Evolutionary conservation across 2,113 vertebrate genomes (phyloP), one percentile per base, ranked within the genome.

Genomic region (Tretioscincus oriximinensis): DNA sequence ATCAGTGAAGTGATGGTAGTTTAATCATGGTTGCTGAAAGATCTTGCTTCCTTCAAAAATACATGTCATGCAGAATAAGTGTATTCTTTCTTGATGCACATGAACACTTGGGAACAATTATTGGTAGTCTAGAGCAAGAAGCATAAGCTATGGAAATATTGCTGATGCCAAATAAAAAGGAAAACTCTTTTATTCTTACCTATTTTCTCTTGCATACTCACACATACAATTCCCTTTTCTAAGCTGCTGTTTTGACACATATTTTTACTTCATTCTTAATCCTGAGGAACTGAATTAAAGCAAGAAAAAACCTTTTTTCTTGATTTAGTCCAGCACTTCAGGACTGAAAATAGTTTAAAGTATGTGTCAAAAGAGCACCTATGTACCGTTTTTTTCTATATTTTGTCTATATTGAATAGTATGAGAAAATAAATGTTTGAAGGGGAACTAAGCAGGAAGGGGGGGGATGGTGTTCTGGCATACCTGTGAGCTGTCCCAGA

Each of bases 1-100:
- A 10, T 63, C 60, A 80, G 79, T 60, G n/a, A 60, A 85, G 76
- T 75, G 79, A n/a, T 73, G 84, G 60, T 67, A 70, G 75, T 78
- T 87, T 86, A 85, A 64, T 86, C 81, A 77, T 0, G 85, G 41
- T 65, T 84, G 66, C 74, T 87, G 85, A 76, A 70, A 85, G 63
- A 90, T 81, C 26, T n/a, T 31, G n/a, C 68, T 7, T 87, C 76
- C 8, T 7, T 81, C 66, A 58, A 28, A 85, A 12, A 10, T 84
- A n/a, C 60, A 29, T 21, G 0, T 70, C 88, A 31, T 75, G 20
- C 60, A 64, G 29, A 65, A 20, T 12, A 24, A 3, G 76, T 77
- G 11, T 1, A 54, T 81, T 73, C 21, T 9, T 81, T 67, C 83
- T 83, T 76, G 31, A 49, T 83, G 18, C 35, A 0, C 7, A 22